A percentile compares a stretch with the other conserved stretches of the same genome.
Conservation (phyloP, 2,113 vertebrate genomes). For the Zosterops borbonicus region DNA sequence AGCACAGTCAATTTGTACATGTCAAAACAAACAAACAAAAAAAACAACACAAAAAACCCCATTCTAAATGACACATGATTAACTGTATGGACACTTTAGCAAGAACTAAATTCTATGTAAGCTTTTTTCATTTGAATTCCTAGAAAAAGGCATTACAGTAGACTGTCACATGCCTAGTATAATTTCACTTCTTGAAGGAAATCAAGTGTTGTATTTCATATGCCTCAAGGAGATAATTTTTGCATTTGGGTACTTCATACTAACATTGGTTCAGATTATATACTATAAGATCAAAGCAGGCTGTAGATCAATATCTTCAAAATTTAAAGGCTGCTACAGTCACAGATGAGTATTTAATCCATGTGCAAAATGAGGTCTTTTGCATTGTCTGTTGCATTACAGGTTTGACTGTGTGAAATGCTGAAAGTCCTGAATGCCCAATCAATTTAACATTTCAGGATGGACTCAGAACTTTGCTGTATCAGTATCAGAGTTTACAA, state of each 20-base stretch:
- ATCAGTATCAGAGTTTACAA: neutral
- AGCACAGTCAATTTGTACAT: neutral
- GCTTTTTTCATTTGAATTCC: neutral
- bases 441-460: neutral
- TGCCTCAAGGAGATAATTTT: neutral
- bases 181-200: neutral
- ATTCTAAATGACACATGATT: neutral
- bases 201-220: neutral
- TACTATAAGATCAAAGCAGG: neutral
- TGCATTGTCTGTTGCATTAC: neutral
- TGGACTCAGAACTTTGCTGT: neutral
- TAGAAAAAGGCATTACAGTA: neutral
- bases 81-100: neutral
- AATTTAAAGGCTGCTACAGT: neutral
- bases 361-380: neutral
- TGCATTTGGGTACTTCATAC: neutral
- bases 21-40: neutral
- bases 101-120: neutral
- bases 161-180: neutral
- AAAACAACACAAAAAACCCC: fast-evolving
- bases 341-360: neutral
- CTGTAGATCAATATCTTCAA: neutral
- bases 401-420: neutral
- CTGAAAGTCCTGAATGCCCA: neutral
- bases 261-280: neutral